Evolutionary conservation across 1,140 invertebrate species (phyloP).

Genomic region (Tribolium castaneum): DNA sequence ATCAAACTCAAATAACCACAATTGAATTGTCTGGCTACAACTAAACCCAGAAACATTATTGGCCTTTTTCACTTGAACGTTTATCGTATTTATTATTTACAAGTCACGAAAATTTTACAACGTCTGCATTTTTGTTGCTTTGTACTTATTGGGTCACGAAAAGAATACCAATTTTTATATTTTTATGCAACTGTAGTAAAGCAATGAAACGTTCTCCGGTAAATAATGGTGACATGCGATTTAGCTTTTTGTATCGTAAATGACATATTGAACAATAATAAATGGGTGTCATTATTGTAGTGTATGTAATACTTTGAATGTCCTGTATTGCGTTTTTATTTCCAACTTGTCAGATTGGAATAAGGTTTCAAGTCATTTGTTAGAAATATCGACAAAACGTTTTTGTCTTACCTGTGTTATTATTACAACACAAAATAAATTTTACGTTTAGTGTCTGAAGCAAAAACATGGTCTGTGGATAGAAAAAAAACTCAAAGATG

Average conservation of each 20-base stretch:
- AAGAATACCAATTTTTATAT: not conserved
- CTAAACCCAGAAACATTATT: too few species aligned
- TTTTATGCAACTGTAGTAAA: not conserved
- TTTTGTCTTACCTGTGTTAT: not conserved
- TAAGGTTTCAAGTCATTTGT: not conserved
- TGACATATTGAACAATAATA: not conserved
- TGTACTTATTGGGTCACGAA: not conserved
- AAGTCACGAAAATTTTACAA: not conserved
- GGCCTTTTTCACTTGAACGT: not conserved
- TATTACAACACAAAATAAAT: not conserved
- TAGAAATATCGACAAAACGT: not conserved
- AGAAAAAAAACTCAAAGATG: not conserved
- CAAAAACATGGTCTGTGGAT: too few species aligned
- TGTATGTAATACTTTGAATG: not conserved
- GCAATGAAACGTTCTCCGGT: not conserved
- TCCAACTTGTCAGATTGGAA: not conserved
- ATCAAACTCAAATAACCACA: slow-evolving; percentile 15
- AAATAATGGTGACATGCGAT: not conserved
- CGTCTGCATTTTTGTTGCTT: not conserved
- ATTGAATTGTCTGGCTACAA: not conserved
- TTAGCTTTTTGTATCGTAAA: not conserved
- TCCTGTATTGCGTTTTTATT: not conserved
- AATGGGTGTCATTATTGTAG: not conserved
- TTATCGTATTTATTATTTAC: not conserved
- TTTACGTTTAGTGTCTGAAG: too few species aligned